phyloP scores from a whole-genome alignment of 2,113 vertebrate genomes.

The Phrynosoma platyrhinos region DNA sequence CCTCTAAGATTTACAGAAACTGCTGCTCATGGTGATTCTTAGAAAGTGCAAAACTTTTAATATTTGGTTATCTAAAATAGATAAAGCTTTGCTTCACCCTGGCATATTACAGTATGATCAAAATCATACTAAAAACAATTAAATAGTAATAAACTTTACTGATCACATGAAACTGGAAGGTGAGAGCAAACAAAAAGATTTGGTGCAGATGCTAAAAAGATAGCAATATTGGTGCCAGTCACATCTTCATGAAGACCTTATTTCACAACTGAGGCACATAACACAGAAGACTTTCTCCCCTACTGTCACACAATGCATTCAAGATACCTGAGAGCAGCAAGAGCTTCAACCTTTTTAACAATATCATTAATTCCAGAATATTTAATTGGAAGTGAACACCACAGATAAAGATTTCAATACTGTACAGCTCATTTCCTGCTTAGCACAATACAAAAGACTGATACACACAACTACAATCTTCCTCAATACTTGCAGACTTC shows the following conservation, averaged over 20 bases:
- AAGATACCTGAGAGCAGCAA: background rate
- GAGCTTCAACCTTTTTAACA: background rate
- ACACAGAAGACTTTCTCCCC: background rate
- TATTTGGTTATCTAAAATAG: background rate
- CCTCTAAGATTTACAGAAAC: background rate
- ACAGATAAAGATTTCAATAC: constrained; percentile 9
- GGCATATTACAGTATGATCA: background rate
- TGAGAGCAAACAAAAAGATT: background rate
- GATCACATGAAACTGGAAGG: background rate
- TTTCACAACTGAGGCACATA: background rate
- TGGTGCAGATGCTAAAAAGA: background rate
- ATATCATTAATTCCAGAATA: background rate
- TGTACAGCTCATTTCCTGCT: constrained; percentile 4
- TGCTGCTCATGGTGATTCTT: background rate
- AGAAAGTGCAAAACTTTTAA: background rate
- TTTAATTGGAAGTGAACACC: background rate
- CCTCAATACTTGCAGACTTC: background rate
- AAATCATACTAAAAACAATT: background rate
- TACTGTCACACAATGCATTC: background rate
- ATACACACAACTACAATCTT: background rate
- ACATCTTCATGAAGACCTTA: background rate
- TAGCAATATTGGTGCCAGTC: background rate
- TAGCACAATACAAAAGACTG: background rate
- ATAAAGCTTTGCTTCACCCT: background rate
- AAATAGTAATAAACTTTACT: background rate